These are phyloP conservation scores for Holocentrus rufus DNA, from an alignment of 2,797 vertebrate genomes.

Conservation along the genomic window DNA sequence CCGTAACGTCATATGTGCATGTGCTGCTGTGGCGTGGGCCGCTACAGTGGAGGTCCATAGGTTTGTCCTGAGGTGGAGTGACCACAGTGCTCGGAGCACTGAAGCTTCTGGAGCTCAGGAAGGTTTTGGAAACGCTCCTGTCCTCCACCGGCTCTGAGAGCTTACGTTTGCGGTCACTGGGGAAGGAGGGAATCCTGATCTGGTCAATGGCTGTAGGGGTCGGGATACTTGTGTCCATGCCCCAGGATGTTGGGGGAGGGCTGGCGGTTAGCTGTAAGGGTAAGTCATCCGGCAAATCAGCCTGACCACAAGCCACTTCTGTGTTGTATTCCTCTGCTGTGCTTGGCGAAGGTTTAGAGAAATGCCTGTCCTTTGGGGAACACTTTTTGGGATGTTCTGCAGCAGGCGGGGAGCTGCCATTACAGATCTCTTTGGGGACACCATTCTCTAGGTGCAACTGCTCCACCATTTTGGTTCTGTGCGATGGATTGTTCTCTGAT, in stretches of 20 bases:
- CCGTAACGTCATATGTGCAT: slow-evolving; percentile 68
- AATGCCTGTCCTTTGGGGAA: slow-evolving; percentile 78
- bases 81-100: slow-evolving; percentile 84
- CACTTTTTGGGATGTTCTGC: slow-evolving; percentile 78
- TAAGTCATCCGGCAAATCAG: slow-evolving; percentile 78
- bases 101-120: slow-evolving; percentile 86
- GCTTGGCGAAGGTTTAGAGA: slow-evolving; percentile 79
- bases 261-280: slow-evolving; percentile 90
- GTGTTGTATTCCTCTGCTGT: slow-evolving; percentile 84
- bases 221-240: slow-evolving; percentile 68
- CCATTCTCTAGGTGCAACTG: slow-evolving; percentile 62
- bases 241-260: slow-evolving; percentile 82
- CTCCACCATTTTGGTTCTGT: slow-evolving; percentile 69
- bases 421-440: slow-evolving; percentile 71
- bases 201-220: slow-evolving; percentile 69
- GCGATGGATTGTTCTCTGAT: slow-evolving; percentile 65
- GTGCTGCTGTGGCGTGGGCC: slow-evolving; percentile 47
- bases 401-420: slow-evolving; percentile 62
- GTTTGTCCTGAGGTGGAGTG: slow-evolving; percentile 82
- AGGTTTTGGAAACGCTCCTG: slow-evolving; percentile 85
- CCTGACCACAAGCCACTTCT: slow-evolving; percentile 79
- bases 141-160: slow-evolving; percentile 85
- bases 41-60: slow-evolving; percentile 82
- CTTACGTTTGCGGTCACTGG: slow-evolving; percentile 88
- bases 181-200: slow-evolving; percentile 76